Conservation (phyloP, 2,113 vertebrate species). For the Riparia riparia region DNA sequence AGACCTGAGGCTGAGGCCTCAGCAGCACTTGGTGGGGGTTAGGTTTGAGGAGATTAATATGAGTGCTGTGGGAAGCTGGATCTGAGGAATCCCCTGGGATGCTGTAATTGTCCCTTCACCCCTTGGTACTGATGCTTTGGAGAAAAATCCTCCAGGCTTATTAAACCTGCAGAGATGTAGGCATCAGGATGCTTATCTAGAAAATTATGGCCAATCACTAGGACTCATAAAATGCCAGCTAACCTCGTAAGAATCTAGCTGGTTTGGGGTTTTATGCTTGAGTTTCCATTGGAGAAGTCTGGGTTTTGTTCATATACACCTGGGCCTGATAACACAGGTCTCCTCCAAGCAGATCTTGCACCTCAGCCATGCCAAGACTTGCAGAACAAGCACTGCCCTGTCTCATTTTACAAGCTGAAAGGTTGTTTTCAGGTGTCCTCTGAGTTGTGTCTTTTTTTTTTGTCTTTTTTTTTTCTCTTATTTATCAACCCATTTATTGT, state of each 20-base stretch:
- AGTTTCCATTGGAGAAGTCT: neutral
- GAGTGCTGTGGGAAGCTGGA: accelerated
- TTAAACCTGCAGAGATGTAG: neutral
- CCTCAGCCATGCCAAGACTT: neutral
- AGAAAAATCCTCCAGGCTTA: neutral
- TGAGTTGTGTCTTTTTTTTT: neutral
- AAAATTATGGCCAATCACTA: neutral
- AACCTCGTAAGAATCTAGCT: neutral
- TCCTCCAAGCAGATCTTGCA: neutral
- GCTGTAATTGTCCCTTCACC: accelerated
- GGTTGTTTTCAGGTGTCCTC: neutral
- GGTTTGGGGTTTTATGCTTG: neutral
- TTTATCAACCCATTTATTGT: neutral
- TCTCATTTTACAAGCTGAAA: neutral
- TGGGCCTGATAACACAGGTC: neutral
- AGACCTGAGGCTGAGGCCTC: neutral
- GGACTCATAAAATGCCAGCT: neutral
- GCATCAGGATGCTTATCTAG: neutral
- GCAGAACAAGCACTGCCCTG: neutral
- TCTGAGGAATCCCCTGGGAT: accelerated
- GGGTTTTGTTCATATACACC: neutral
- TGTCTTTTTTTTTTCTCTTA: neutral
- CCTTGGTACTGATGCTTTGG: neutral
- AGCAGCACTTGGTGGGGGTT: neutral
- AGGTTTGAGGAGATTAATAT: neutral